Percentiles rank a stretch among this genome's conserved stretches.
Conservation (phyloP, 2,113 vertebrate species). For the Passer domesticus region DNA sequence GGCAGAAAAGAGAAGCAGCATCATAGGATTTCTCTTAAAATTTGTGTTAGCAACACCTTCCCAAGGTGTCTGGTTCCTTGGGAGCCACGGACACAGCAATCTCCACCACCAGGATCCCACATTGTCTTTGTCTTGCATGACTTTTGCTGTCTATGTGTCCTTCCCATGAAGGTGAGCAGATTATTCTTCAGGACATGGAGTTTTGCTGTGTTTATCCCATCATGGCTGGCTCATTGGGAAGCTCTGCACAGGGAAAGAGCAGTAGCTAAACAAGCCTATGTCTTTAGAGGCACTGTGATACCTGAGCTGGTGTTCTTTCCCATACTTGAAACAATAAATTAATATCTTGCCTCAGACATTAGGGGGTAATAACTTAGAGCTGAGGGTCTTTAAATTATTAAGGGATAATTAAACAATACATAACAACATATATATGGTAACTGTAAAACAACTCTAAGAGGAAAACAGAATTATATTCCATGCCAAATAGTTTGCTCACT, state of each 20-base stretch:
- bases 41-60: background rate
- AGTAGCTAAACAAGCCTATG: background rate
- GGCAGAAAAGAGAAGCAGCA: background rate
- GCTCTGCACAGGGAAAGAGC: background rate
- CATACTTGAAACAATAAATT: background rate
- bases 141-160: background rate
- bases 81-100: accelerated
- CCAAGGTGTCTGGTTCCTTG: accelerated
- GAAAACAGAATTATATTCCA: background rate
- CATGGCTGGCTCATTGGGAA: background rate
- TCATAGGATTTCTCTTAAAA: background rate
- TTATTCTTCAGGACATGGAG: background rate
- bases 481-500: background rate
- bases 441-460: background rate
- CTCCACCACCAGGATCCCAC: background rate
- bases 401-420: background rate
- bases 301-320: background rate
- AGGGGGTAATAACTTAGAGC: background rate
- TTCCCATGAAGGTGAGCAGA: background rate
- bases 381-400: background rate
- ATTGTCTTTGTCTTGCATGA: background rate
- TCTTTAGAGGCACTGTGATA: background rate
- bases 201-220: background rate
- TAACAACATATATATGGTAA: background rate
- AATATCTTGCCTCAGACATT: background rate